Percentiles rank a stretch among this genome's conserved stretches.
phyloP scores from a whole-genome alignment of 2,888 invertebrate genomes.

The Cynaeus angustus region DNA sequence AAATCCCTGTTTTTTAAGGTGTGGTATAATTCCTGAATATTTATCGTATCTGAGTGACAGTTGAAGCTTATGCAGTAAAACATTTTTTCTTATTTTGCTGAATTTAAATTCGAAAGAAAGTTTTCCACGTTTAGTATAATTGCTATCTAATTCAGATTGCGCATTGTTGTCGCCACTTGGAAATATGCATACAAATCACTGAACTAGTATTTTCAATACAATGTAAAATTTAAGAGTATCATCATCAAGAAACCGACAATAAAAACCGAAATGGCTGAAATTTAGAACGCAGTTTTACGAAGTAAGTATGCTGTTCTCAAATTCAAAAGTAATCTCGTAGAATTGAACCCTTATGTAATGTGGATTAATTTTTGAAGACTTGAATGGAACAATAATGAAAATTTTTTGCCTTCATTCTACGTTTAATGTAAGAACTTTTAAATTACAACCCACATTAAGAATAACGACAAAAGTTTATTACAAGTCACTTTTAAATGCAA shows the following conservation, averaged over 20 bases:
- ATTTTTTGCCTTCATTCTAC: no score
- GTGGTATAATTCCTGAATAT: conserved; percentile 31
- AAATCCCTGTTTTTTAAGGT: conserved; percentile 29
- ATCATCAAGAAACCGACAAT: no score
- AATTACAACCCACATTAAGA: no score
- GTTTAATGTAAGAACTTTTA: no score
- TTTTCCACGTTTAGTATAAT: conserved; percentile 3
- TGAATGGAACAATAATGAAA: conserved; percentile 13
- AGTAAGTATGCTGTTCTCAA: no score
- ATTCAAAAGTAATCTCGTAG: conserved; percentile 6
- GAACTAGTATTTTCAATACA: no score
- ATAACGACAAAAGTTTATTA: no score
- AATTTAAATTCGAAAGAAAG: conserved; percentile 11
- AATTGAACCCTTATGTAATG: conserved; percentile 6
- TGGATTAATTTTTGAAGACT: conserved; percentile 17
- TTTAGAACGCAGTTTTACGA: no score
- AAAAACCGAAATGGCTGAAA: no score
- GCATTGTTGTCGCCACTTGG: no score
- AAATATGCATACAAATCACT: no score
- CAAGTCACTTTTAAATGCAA: not conserved
- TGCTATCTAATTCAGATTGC: conserved; percentile 20
- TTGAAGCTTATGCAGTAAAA: conserved; percentile 35
- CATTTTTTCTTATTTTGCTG: conserved; percentile 29
- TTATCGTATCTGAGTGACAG: conserved; percentile 40
- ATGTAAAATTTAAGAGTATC: no score